Percentiles rank a stretch among this genome's conserved stretches.
Evolutionary conservation across 1,140 invertebrate genomes (phyloP).

Genomic region (Drosophila seguyi): DNA sequence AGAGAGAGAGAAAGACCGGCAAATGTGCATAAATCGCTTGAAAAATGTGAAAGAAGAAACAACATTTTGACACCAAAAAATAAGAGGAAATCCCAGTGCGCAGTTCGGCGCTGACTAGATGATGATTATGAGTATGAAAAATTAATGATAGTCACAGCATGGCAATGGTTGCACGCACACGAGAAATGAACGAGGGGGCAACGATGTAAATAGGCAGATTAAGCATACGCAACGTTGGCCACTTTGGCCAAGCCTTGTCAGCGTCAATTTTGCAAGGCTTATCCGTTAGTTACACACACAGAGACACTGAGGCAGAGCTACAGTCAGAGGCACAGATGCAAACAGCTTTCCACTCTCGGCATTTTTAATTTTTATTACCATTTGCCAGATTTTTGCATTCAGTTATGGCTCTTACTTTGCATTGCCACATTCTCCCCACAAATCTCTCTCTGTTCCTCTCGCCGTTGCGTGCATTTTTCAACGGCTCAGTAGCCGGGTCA

Average conservation of each 20-base stretch:
- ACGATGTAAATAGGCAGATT: conserved; percentile 75
- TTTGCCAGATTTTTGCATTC: conserved; percentile 76
- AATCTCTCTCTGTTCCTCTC: conserved; percentile 27
- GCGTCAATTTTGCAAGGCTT: conserved; percentile 74
- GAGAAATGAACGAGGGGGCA: conserved; percentile 27
- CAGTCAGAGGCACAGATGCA: conserved; percentile 1
- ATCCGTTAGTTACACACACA: conserved; percentile 76
- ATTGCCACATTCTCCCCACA: conserved; percentile 59
- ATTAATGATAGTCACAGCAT: conserved; percentile 84
- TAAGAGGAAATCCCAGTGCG: conserved; percentile 49
- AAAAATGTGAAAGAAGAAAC: conserved; percentile 81
- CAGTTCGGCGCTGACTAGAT: conserved; percentile 71
- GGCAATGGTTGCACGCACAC: conserved; percentile 77
- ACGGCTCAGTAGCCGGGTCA: conserved; percentile 78
- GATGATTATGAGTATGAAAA: conserved; percentile 84
- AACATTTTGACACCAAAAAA: conserved; percentile 76
- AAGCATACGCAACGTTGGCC: conserved; percentile 78
- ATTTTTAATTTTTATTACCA: conserved; percentile 82
- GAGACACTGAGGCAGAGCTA: neutral
- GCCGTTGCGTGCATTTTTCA: conserved; percentile 69
- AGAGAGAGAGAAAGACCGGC: conserved; percentile 46
- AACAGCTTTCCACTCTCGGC: conserved; percentile 66
- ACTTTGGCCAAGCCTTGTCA: conserved; percentile 69
- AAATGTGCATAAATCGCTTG: conserved; percentile 76
- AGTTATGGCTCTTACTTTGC: conserved; percentile 77